phyloP scores from a whole-genome alignment of 2,888 invertebrate species.

The Lithodes maja region DNA sequence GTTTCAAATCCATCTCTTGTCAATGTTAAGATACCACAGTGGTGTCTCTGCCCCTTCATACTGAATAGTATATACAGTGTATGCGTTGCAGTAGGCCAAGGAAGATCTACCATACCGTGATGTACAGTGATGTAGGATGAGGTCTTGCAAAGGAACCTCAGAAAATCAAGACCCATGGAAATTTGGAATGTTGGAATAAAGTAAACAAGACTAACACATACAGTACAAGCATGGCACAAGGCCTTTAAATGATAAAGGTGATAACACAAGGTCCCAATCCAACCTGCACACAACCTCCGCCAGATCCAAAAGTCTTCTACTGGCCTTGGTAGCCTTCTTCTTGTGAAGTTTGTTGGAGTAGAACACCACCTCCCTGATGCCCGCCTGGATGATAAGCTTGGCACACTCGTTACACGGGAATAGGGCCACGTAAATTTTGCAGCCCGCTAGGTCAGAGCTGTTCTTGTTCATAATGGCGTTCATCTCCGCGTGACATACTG shows the following conservation, averaged over 20 bases:
- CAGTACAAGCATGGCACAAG: neutral
- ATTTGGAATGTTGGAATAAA: neutral
- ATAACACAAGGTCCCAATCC: neutral
- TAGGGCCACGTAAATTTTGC: slow-evolving; percentile 89
- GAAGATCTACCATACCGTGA: no score
- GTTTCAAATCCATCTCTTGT: no score
- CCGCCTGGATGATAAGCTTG: slow-evolving; percentile 95
- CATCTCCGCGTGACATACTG: slow-evolving; percentile 98
- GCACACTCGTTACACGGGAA: slow-evolving; percentile 99
- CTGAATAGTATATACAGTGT: no score
- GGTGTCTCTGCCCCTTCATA: no score
- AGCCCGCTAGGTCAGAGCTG: slow-evolving; percentile 83
- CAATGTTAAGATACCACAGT: no score
- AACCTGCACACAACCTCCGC: slow-evolving; percentile 82
- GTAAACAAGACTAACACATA: neutral
- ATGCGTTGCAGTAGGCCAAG: no score
- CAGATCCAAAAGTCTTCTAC: slow-evolving; percentile 87
- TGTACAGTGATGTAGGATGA: no score
- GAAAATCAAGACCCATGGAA: no score
- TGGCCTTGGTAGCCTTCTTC: slow-evolving; percentile 82
- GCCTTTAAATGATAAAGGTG: no score
- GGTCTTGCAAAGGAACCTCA: no score
- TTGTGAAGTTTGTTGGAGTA: slow-evolving; percentile 87
- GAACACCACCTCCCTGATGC: slow-evolving; percentile 86
- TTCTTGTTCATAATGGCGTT: slow-evolving; percentile 97